Conservation (phyloP, 2,888 invertebrate genomes). For the Heteromurus nitidus region DNA sequence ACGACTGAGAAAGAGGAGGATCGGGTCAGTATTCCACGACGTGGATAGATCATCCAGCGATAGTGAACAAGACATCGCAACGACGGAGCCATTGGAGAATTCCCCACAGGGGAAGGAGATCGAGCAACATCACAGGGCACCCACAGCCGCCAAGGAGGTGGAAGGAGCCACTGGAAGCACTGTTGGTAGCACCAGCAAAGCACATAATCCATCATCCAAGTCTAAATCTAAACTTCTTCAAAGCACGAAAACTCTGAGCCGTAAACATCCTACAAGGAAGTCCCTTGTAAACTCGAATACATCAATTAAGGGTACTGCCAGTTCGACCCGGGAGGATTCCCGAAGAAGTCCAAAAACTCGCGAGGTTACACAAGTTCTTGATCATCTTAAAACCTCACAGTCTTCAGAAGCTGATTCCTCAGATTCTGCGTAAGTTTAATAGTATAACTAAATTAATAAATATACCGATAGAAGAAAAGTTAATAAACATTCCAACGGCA, state of each 20-base stretch:
- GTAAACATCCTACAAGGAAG: slow-evolving; percentile 42
- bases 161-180: slow-evolving; percentile 58
- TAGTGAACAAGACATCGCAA: slow-evolving; percentile 69
- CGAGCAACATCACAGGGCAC: slow-evolving; percentile 53
- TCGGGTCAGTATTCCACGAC: slow-evolving; percentile 44
- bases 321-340: slow-evolving; percentile 8
- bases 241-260: slow-evolving; percentile 28
- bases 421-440: slow-evolving; percentile 62
- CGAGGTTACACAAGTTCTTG: neutral
- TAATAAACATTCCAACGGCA: neutral
- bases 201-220: slow-evolving; percentile 44
- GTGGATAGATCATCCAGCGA: slow-evolving; percentile 64
- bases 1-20: slow-evolving; percentile 47
- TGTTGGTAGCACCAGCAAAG: slow-evolving; percentile 43
- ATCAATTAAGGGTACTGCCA: neutral
- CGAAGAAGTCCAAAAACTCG: slow-evolving; percentile 21
- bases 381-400: neutral
- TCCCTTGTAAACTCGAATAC: neutral
- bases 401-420: slow-evolving; percentile 31
- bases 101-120: slow-evolving; percentile 65
- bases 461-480: too few relatives aligned
- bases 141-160: slow-evolving; percentile 49
- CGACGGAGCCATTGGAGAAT: slow-evolving; percentile 69
- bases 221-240: slow-evolving; percentile 56
- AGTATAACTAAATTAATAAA: too few relatives aligned